Evolutionary conservation across 2,888 invertebrate genomes (phyloP), one percentile per base, ranked within the genome.

Genomic region (Erannis defoliaria): DNA sequence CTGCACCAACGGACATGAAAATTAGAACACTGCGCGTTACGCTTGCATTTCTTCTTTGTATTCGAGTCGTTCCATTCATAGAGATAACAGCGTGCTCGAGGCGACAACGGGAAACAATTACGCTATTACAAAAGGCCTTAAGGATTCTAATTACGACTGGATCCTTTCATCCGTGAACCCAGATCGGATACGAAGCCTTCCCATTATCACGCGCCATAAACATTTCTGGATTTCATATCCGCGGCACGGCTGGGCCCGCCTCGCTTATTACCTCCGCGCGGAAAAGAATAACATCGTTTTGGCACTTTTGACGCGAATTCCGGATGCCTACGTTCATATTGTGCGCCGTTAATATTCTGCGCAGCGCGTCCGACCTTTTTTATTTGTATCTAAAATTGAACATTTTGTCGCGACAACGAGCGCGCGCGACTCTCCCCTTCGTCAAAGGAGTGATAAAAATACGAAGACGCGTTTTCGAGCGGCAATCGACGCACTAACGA

Each of bases 331-430:
- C 89, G 90, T 91, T 91, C 89, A 91, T 93, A 91, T 92, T 93
- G 90, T 88, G 85, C 80, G 89, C 90, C 86, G 91, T 93, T 93
- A 93, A 91, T 92, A 93, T 92, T 91, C 93, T 83, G 88, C 75
- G 84, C 90, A 80, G 82, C 84, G 89, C 89, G 90, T 91, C 90
- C 88, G 90, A 90, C 92, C 93, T 93, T 92, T 93, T 93, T 92
- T 91, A 92, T 93, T 93, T 91, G 91, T 91, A 91, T 92, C 92
- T 90, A 91, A 92, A 93, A 91, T 92, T 92, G 92, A 90, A 91
- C 91, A 90, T 91, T 93, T 92, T 91, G 93, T 92, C 85, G 90
- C 85, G 86, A 88, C 90, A 89, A 90, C 89, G 91, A 87, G 88
- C 86, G 85, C 81, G 80, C 79, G 84, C 85, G 81, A 76, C 76